Evolutionary conservation across 1,140 invertebrate genomes (phyloP), one percentile per base, ranked within the genome.

Genomic region (Zaprionus lachaisei): DNA sequence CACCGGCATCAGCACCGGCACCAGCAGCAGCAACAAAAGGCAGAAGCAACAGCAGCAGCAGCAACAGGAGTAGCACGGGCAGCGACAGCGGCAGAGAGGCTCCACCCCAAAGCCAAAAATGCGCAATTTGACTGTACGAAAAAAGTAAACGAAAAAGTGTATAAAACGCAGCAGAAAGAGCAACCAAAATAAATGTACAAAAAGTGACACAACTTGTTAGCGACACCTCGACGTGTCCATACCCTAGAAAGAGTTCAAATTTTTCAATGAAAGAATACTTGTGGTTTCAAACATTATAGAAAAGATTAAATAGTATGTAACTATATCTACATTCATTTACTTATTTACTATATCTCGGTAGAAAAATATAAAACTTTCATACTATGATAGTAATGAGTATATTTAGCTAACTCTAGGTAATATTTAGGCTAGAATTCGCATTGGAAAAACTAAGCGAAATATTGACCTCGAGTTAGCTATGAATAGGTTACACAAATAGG

Each of bases 101-200:
- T 87, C 84, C 84, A 87, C 84, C 84, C 84, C 84, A 87, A 90
- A 90, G 85, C 85, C 85, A 84, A 87, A 87, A 89, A 87, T 90
- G 84, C 79, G 85, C 84, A 87, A 87, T 87, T 89, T 89, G 84
- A 87, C 84, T 87, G 80, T 84, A 87, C 84, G 84, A 87, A 87
- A 87, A 71, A 79, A 69, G 44, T 68, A 73, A 66, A 82, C 61
- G 65, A 83, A 69, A 78, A 77, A 80, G 49, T 67, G 67, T 83
- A 80, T 79, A 76, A 89, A 89, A 87, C 68, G 81, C 80, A 89
- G 65, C 84, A 89, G 81, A 87, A 89, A 89, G 84, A 89, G 84
- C 84, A 87, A 83, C 84, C 84, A 89, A 87, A 87, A 87, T 87
- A 87, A 89, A 87, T 84, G 75, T 68, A 71, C 68, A 72, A 55